Evolutionary conservation across 2,113 vertebrate genomes (phyloP).

Genomic region (Hipposideros armiger): DNA sequence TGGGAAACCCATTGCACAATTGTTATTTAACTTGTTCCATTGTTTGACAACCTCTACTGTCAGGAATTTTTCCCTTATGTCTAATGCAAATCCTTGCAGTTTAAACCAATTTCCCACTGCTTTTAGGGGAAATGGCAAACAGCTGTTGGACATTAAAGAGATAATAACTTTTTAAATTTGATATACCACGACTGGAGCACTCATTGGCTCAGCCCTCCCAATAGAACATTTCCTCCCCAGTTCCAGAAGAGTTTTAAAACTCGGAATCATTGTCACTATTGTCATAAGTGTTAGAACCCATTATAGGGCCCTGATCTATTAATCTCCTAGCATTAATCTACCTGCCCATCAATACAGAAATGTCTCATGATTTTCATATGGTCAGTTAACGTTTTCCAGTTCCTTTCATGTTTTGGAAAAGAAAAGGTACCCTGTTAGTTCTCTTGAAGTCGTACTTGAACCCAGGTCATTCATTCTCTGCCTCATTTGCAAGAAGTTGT

Average conservation of each 20-base stretch:
- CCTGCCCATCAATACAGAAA: background rate
- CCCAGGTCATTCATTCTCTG: background rate
- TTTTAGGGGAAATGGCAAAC: slow-evolving; percentile 72
- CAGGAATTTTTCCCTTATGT: slow-evolving; percentile 66
- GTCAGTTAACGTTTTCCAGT: background rate
- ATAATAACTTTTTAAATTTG: slow-evolving; percentile 47
- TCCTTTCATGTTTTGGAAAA: slow-evolving; percentile 15
- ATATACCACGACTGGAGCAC: background rate
- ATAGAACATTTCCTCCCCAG: background rate
- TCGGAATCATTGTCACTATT: background rate
- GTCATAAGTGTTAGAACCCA: background rate
- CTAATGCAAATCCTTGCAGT: slow-evolving; percentile 46
- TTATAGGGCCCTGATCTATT: background rate
- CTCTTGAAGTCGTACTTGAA: background rate
- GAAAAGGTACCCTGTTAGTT: background rate
- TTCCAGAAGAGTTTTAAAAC: background rate
- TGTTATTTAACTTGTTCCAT: slow-evolving; percentile 64
- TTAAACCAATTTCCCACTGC: slow-evolving; percentile 66
- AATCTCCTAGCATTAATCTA: background rate
- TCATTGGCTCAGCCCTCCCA: background rate
- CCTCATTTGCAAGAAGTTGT: background rate
- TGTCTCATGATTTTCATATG: background rate
- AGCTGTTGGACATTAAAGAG: slow-evolving; percentile 14
- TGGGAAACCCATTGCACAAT: slow-evolving; percentile 41
- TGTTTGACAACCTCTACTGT: slow-evolving; percentile 52